Evolutionary conservation across 2,888 invertebrate genomes (phyloP), one percentile per base, ranked within the genome.

Genomic region (Himalopsyche anomala): DNA sequence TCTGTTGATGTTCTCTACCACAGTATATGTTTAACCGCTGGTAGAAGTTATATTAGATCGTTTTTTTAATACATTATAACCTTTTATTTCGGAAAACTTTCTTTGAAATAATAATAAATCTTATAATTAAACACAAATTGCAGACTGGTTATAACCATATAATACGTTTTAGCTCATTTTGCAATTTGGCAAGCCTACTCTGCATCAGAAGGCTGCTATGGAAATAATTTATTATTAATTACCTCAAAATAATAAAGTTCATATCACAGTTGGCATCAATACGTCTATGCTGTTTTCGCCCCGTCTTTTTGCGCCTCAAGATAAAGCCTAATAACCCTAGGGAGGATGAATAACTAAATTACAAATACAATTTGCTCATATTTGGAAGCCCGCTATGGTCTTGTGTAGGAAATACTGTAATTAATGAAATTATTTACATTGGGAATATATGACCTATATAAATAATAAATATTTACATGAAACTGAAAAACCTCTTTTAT

Each of bases 191-290:
- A 19, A 62, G 28, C 19, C 19, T 0, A 4, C 62, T 62, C 62
- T 62, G 62, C 19, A 62, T n/a, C 62, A 62, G 19, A 38, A 36
- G 36, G 15, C 74, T 36, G 15, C 36, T 74, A 74, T 74, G 74
- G 12, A 74, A 74, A 74, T 74, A 74, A 36, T 74, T 74, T 36
- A 12, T 36, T 36, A 36, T 74, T 74, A 74, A 74, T 74, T 74
- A 74, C 74, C 15, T 36, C 36, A 74, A 74, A 74, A 74, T 62
- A 62, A 62, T 74, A 74, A 74, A 38, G 38, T 74, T 36, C 74
- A 74, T 74, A 74, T 74, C 74, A 74, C 74, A 15, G 74, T 36
- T 74, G 15, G 74, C 74, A 74, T 74, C 74, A 38, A 74, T 74
- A 74, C 74, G 74, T 74, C 74, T 74, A 36, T 36, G 36, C 12